These are phyloP conservation scores for Prorops nasuta DNA, from an alignment of 1,140 invertebrate species.

Conservation along the genomic window DNA sequence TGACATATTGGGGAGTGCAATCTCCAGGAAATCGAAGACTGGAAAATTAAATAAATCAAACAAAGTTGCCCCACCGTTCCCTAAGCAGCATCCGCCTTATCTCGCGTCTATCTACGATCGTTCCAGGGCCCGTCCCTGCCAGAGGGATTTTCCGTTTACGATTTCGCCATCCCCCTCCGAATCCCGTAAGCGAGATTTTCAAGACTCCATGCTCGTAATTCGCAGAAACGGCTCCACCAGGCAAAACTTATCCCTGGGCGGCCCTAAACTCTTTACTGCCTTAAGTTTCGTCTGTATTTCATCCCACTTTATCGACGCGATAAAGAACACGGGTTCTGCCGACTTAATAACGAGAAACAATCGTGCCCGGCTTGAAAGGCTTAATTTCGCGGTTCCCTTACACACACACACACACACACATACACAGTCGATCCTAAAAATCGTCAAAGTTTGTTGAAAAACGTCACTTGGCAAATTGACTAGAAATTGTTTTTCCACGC, in stretches of 20 bases:
- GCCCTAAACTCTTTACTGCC: constrained; percentile 8
- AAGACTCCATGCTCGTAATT: constrained; percentile 38
- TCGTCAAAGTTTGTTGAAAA: too few species aligned
- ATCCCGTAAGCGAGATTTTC: constrained; percentile 40
- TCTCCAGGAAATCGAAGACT: constrained; percentile 31
- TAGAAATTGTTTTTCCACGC: too few species aligned
- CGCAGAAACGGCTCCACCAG: constrained; percentile 28
- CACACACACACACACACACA: too few species aligned
- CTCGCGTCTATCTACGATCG: constrained; percentile 36
- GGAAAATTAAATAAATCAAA: constrained; percentile 48
- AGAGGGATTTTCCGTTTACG: constrained; percentile 30
- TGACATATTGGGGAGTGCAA: too few species aligned
- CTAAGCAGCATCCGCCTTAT: constrained; percentile 26
- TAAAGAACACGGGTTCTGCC: too few species aligned
- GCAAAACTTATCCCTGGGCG: constrained; percentile 23
- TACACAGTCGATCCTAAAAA: too few species aligned
- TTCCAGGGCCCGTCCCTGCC: constrained; percentile 22
- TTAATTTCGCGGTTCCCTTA: too few species aligned
- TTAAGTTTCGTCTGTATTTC: too few species aligned
- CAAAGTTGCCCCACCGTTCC: constrained; percentile 10
- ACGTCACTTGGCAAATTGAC: too few species aligned
- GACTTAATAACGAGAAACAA: too few species aligned
- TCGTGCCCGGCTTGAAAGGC: too few species aligned
- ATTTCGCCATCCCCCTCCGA: constrained; percentile 20
- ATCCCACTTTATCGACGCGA: too few species aligned